Base-by-base conservation (phyloP, 2,888 invertebrate genomes). In the Fabriciana adippe region DNA sequence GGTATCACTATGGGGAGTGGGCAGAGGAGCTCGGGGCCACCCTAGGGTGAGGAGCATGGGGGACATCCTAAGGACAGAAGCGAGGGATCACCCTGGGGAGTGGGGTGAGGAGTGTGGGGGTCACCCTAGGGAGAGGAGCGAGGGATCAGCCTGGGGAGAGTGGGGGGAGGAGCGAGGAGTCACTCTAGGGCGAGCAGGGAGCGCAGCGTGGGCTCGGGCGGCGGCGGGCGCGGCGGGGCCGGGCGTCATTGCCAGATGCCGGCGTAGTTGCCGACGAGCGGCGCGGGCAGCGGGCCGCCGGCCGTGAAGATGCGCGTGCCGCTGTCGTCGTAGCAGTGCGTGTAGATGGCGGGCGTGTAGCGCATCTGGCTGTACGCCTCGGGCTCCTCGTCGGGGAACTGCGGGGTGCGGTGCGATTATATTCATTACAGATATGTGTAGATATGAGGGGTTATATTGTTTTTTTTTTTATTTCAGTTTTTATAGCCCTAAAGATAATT, bases 281-380 rank as follows among this genome's bases (percentile, higher is more conserved):
- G 97, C 3, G 97, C 97, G 35, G 98, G 97, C 65, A 99, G 93
- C 0, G 99, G 99, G 0, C 99, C 99, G 11, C 99, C 99, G 13
- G 98, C 99, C 0, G 98, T 96, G 93, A 99, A 99, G 51, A 99
- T 93, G 67, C 98, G 92, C 15, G 98, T 98, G 15, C 98, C 98
- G 73, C 96, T 97, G 76, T 95, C 95, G 87, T 99, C 98, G 86
- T 98, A 99, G 88, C 98, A 98, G 85, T 99, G 99, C 2, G 99
- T 98, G 89, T 99, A 99, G 80, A 99, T 97, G 18, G 99, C 99
- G 45, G 98, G 96, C 70, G 96, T 96, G 87, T 98, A 97, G 88
- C 97, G 97, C 67, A 96, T 95, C 78, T 96, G 96, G 89, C 96
- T 96, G 80, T 96, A 95, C 5, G 96, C 96, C 75, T 97, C 97